Evolutionary conservation across 2,797 vertebrate species (phyloP), one percentile per base, ranked within the genome.

Genomic region (Spondyliosoma cantharus): DNA sequence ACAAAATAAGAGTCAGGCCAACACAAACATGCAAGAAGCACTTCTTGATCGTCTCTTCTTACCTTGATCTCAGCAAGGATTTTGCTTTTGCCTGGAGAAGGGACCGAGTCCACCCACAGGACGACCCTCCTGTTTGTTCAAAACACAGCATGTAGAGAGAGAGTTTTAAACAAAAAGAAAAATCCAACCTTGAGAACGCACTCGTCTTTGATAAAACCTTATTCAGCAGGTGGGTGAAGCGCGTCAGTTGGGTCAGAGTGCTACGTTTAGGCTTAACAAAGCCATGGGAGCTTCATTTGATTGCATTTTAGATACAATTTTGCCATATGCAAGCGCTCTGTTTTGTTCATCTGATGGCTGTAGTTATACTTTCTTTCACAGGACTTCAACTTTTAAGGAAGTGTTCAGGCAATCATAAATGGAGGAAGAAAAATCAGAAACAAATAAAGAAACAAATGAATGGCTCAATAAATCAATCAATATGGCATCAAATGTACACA

Each of bases 41-140:
- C 46, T 43, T 42, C 24, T 32, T 12, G 7, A 15, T 20, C 1
- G 71, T 24, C 59, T 17, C 25, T 43, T 70, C 87, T 91, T 68
- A 95, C 94, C 91, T 86, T 92, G 32, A 94, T 80, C 24, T 94
- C 93, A 20, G 84, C 89, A 22, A 96, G 56, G 60, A 89, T 92
- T 89, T 92, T 94, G 82, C 95, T 96, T 86, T 95, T 94, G 20
- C 82, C 81, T 2, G 95, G 95, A 66, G 95, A 94, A 6, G 95
- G 95, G 79, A 95, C 83, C 0, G 95, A 95, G 24, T 92, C 83
- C 42, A 89, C 83, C 95, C 95, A 96, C 37, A 91, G 24, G n/a
- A 79, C 1, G 0, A 90, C 13, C 66, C 15, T 92, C 87, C 95
- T 96, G 24, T 66, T 49, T 13, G 57, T 53, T 64, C 29, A 75